These are phyloP conservation scores for Chaenocephalus aceratus DNA, from an alignment of 2,113 vertebrate genomes.

Conservation along the genomic window DNA sequence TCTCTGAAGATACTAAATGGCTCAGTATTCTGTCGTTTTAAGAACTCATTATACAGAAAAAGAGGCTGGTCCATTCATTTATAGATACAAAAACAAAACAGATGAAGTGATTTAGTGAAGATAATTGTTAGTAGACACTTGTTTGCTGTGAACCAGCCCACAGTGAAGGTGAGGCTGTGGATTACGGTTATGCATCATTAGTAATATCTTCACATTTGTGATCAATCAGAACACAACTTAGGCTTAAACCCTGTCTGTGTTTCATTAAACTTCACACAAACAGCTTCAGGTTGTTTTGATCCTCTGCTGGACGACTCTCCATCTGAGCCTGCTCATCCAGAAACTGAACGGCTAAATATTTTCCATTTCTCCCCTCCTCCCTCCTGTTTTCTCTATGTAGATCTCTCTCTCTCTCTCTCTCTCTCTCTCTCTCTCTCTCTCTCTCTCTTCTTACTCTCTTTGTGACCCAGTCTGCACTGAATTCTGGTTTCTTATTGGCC, in stretches of 20 bases:
- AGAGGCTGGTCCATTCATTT: too few species aligned
- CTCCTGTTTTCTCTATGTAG: conserved; percentile 38
- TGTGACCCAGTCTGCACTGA: conserved; percentile 6
- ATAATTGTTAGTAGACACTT: not conserved
- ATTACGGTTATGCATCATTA: too few species aligned
- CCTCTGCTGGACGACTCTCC: conserved; percentile 75
- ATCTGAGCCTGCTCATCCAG: conserved; percentile 90
- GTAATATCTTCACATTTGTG: too few species aligned
- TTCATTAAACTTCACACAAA: conserved; percentile 23
- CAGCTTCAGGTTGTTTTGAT: conserved; percentile 47
- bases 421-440: conserved; percentile 21
- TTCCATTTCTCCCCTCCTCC: conserved; percentile 56
- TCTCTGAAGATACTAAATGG: too few species aligned
- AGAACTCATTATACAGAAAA: too few species aligned
- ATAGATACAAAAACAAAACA: not conserved
- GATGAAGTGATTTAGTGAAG: not conserved
- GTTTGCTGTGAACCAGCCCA: not conserved
- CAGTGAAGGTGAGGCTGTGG: not conserved
- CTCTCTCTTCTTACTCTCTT: conserved; percentile 27
- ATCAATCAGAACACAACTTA: not conserved
- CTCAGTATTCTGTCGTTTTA: too few species aligned
- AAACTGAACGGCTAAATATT: conserved; percentile 64
- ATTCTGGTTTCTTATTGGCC: conserved; percentile 40
- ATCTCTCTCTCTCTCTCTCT: conserved; percentile 23
- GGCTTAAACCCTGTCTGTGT: conserved; percentile 4